phyloP scores from a whole-genome alignment of 2,888 invertebrate genomes.

The Sympetrum striolatum region DNA sequence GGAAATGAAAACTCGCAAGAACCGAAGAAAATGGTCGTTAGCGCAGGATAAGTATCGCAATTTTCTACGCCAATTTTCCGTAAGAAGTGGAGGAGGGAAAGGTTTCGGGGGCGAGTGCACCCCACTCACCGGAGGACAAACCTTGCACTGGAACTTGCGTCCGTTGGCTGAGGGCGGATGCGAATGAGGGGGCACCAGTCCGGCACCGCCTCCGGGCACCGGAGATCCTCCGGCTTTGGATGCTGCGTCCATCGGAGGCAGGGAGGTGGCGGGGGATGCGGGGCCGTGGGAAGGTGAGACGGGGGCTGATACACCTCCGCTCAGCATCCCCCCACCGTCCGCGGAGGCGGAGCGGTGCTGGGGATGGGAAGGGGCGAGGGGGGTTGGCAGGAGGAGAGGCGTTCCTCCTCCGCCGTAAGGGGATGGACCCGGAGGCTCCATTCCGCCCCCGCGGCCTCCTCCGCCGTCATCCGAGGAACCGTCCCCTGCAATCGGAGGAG shows the following conservation, averaged over 20 bases:
- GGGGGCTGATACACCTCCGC: constrained; percentile 64
- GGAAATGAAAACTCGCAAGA: no score
- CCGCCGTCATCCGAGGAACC: constrained; percentile 41
- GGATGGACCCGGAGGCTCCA: constrained; percentile 44
- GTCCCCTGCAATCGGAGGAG: not conserved
- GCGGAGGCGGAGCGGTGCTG: constrained; percentile 52
- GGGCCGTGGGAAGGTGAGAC: constrained; percentile 90
- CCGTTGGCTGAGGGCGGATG: constrained; percentile 61
- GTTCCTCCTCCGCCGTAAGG: constrained; percentile 29
- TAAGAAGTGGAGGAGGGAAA: not conserved
- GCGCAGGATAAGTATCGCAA: no score
- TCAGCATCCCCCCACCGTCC: constrained; percentile 62
- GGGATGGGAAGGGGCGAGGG: constrained; percentile 45
- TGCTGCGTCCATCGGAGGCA: constrained; percentile 58
- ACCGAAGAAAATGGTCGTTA: no score
- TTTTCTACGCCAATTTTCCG: not conserved
- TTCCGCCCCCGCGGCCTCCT: constrained; percentile 13
- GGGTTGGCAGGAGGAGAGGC: constrained; percentile 13
- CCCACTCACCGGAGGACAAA: constrained; percentile 91
- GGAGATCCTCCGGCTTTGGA: constrained; percentile 56
- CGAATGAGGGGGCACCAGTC: constrained; percentile 58
- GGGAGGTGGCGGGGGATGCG: constrained; percentile 73
- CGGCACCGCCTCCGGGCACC: constrained; percentile 56
- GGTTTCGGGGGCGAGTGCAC: constrained; percentile 45
- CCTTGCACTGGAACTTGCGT: constrained; percentile 93